phyloP scores from a whole-genome alignment of 2,888 invertebrate species.

The Linhomoeus sp. region DNA sequence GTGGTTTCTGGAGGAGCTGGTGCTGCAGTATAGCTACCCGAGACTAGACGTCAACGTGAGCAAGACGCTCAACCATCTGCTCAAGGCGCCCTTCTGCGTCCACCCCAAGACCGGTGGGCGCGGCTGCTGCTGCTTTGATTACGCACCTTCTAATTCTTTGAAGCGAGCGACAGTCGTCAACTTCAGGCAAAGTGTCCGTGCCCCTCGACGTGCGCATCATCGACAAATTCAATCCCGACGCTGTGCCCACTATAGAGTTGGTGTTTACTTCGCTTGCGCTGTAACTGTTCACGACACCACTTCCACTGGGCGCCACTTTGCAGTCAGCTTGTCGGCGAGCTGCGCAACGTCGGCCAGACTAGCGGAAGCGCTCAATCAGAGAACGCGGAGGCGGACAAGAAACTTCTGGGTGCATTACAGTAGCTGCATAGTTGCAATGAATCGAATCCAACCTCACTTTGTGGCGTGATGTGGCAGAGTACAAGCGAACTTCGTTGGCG shows the following conservation, averaged over 20 bases:
- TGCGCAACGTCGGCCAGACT: no score
- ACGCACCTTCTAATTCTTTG: not conserved
- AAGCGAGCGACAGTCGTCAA: not conserved
- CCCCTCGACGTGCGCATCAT: slow-evolving; percentile 51
- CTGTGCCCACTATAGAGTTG: slow-evolving; percentile 52
- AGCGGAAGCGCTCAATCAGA: no score
- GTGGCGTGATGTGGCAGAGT: no score
- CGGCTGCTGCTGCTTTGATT: not conserved
- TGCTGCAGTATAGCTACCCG: slow-evolving; percentile 75
- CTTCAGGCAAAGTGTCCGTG: slow-evolving; percentile 58
- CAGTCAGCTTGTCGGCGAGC: no score
- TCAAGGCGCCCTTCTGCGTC: slow-evolving; percentile 95
- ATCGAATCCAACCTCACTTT: no score
- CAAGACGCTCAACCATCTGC: slow-evolving; percentile 79
- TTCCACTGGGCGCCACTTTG: no score
- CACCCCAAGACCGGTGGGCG: slow-evolving; percentile 70
- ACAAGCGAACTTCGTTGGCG: slow-evolving; percentile 18
- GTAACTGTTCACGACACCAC: no score
- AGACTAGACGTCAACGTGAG: slow-evolving; percentile 86
- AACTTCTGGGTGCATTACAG: no score
- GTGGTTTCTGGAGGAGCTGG: slow-evolving; percentile 41
- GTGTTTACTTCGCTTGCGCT: slow-evolving; percentile 7
- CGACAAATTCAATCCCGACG: slow-evolving; percentile 49
- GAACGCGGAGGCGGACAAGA: no score
- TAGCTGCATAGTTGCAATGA: no score